Percentiles rank a stretch among this genome's conserved stretches.
Evolutionary conservation across 2,797 vertebrate genomes (phyloP).

Genomic region (Anguilla anguilla): DNA sequence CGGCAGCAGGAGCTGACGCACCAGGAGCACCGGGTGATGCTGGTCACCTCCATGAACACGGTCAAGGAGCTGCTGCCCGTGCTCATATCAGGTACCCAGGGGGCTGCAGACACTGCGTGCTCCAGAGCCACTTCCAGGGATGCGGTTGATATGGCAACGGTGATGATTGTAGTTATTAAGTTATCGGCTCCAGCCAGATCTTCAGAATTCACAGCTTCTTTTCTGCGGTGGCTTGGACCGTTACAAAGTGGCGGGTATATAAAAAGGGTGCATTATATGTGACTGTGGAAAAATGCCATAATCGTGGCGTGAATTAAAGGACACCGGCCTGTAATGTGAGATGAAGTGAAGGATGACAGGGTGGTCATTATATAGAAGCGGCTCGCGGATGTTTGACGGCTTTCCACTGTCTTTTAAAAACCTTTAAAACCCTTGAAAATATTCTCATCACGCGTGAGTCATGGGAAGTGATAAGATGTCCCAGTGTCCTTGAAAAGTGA

Average conservation of each 20-base stretch:
- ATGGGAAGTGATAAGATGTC: neutral
- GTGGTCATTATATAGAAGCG: neutral
- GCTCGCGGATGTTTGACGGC: neutral
- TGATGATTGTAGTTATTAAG: slow-evolving; percentile 71
- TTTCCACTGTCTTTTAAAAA: neutral
- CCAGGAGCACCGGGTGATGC: slow-evolving; percentile 94
- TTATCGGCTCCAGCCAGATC: slow-evolving; percentile 50
- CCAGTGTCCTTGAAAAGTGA: neutral
- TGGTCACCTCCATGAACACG: slow-evolving; percentile 94
- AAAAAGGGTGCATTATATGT: neutral
- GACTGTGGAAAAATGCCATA: neutral
- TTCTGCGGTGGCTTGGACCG: neutral
- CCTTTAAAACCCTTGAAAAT: neutral
- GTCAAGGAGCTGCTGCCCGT: slow-evolving; percentile 94
- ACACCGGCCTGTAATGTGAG: neutral
- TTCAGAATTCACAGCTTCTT: neutral
- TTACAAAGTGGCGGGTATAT: neutral
- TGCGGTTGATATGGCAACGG: slow-evolving; percentile 69
- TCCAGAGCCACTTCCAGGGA: slow-evolving; percentile 43
- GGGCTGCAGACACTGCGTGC: slow-evolving; percentile 32
- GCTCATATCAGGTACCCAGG: slow-evolving; percentile 88
- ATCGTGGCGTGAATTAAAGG: neutral
- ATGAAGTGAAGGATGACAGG: neutral
- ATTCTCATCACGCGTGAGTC: neutral
- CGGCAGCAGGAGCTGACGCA: slow-evolving; percentile 96